Evolutionary conservation across 2,888 invertebrate species (phyloP), one percentile per base, ranked within the genome.

Genomic region (Blastobasis adustella): DNA sequence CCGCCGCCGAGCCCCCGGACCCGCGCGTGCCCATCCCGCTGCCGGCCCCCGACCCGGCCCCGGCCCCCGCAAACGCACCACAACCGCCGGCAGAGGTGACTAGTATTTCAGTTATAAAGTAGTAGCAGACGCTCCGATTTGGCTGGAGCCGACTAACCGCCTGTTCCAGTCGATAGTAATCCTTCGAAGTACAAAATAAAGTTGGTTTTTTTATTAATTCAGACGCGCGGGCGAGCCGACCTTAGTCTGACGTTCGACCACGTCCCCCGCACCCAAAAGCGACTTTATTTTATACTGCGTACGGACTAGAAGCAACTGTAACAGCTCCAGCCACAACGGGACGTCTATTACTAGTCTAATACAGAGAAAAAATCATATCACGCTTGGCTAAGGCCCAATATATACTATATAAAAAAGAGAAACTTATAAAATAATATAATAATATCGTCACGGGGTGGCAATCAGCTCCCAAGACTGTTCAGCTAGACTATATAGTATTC

Each of bases 1-100:
- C 56, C 49, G 46, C 58, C 49, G 10, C 39, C n/a, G 10, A 10
- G 5, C 42, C 5, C 1, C 5, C 41, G 5, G 46, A 50, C 46
- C 37, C 10, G 37, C 45, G 37, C 5, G 37, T 42, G 5, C n/a
- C 36, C 7, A 37, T 46, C 5, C 9, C 9, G 6, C 6, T 43
- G 6, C 9, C 43, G 6, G 8, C 43, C 43, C n/a, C 9, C 9
- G 7, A 1, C 9, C 9, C 9, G 7, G 7, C 41, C 41, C 9
- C 9, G 8, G 8, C 8, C 1, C 9, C 7, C 41, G 41, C 7
- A 2, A 41, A 41, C 41, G 41, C 41, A 41, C 8, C 8, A 2
- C 8, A 8, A 41, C 7, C 41, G 8, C 7, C 41, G 9, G 9
- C 41, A 41, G 9, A 7, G 9, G 7, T 8, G 7, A 41, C 9